A percentile compares a stretch with the other conserved stretches of the same genome.
phyloP scores from a whole-genome alignment of 2,888 invertebrate genomes.

The Fabriciana adippe region DNA sequence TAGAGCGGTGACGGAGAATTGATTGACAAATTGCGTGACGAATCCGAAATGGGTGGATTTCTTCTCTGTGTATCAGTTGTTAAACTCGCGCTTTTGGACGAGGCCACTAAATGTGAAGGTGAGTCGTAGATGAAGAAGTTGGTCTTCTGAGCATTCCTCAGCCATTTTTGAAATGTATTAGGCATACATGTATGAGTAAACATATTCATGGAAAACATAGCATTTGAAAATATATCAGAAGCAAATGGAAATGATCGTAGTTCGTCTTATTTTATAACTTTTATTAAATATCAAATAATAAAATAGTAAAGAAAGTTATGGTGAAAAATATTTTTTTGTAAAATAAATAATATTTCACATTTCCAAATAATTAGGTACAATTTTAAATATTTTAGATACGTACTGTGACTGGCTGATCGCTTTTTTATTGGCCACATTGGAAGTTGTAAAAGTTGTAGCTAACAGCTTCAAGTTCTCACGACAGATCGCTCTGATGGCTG shows the following conservation, averaged over 20 bases:
- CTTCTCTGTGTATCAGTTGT: conserved; percentile 74
- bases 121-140: no score
- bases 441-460: conserved; percentile 73
- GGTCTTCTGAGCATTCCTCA: no score
- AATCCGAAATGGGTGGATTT: conserved; percentile 80
- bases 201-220: no score
- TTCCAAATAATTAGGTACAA: neutral
- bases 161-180: no score
- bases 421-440: conserved; percentile 48
- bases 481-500: conserved; percentile 71
- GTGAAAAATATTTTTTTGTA: no score
- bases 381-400: conserved; percentile 24
- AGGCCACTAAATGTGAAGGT: conserved; percentile 48
- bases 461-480: conserved; percentile 76
- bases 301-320: no score
- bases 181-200: no score
- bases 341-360: no score
- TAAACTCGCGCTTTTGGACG: conserved; percentile 58
- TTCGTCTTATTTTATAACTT: no score
- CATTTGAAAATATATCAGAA: no score
- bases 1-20: conserved; percentile 72
- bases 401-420: conserved; percentile 43
- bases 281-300: no score
- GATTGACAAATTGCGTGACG: conserved; percentile 82
- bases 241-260: no score